Percentiles rank a stretch among this genome's conserved stretches.
phyloP scores from a whole-genome alignment of 2,113 vertebrate species.

The Gasterosteus aculeatus region DNA sequence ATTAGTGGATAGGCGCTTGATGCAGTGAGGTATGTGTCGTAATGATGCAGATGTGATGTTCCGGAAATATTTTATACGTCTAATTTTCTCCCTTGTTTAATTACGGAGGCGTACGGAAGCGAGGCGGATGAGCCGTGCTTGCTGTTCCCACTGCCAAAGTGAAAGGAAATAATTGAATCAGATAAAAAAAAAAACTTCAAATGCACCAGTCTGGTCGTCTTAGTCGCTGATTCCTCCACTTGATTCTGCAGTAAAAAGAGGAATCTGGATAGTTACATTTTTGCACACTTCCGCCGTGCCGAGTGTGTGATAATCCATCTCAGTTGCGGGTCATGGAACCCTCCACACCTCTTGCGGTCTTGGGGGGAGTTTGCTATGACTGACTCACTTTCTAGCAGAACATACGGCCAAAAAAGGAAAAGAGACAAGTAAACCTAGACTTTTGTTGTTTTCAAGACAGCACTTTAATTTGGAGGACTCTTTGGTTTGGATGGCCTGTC shows the following conservation, averaged over 20 bases:
- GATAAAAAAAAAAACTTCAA: slow-evolving; percentile 40
- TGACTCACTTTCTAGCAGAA: slow-evolving; percentile 27
- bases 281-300: slow-evolving; percentile 37
- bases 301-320: slow-evolving; percentile 23
- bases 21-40: slow-evolving; percentile 54
- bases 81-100: slow-evolving; percentile 53
- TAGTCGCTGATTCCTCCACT: slow-evolving; percentile 4
- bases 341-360: slow-evolving; percentile 21
- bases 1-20: slow-evolving; percentile 57
- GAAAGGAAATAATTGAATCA: slow-evolving; percentile 34
- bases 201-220: neutral
- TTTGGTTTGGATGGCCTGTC: slow-evolving; percentile 18
- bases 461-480: slow-evolving; percentile 38
- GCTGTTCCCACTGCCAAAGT: slow-evolving; percentile 29
- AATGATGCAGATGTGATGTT: slow-evolving; percentile 50
- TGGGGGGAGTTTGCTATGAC: slow-evolving; percentile 21
- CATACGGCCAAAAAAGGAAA: neutral
- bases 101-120: slow-evolving; percentile 26
- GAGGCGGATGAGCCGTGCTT: slow-evolving; percentile 14
- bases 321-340: slow-evolving; percentile 29
- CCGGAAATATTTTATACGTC: slow-evolving; percentile 46
- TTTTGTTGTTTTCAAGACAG: slow-evolving; percentile 22
- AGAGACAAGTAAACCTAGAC: neutral
- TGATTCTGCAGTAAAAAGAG: slow-evolving; percentile 28
- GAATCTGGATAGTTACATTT: slow-evolving; percentile 22